Base-by-base conservation (phyloP, 2,888 invertebrate genomes). In the Siphlonurus alternatus region DNA sequence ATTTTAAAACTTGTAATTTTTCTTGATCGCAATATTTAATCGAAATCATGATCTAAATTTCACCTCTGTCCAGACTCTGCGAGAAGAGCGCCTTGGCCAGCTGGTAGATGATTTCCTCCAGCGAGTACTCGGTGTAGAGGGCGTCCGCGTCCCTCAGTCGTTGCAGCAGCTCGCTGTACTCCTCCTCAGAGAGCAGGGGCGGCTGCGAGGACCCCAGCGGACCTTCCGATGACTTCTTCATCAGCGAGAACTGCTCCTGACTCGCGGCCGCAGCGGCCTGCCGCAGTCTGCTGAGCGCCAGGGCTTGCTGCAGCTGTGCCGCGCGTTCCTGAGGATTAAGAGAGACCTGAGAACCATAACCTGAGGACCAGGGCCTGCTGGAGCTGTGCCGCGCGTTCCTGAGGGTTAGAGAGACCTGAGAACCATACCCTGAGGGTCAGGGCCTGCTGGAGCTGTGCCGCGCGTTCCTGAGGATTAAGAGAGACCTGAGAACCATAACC, bases 21-120 rank as follows among this genome's bases (percentile, higher is more conserved):
- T n/a, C n/a, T n/a, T n/a, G n/a, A n/a, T n/a, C n/a, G n/a, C n/a
- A n/a, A n/a, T n/a, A n/a, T n/a, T n/a, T n/a, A n/a, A n/a, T n/a
- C n/a, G n/a, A n/a, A n/a, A n/a, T n/a, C n/a, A n/a, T n/a, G n/a
- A n/a, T n/a, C 38, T 38, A 25, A 38, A 20, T 62, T 65, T 67
- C 65, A 75, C 75, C 87, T 69, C 82, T 81, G 1, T 83, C 80
- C 67, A 88, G 75, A 1, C 87, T 86, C 72, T 88, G 87, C 0
- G 86, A 82, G 75, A 89, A 89, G 85, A 89, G 86, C 72, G 88
- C 86, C 79, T 88, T 88, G 23, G 88, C 88, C 62, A 89, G 77
- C 70, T 88, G 88, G 72, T 89, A 89, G 67, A 89, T 87, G 22
- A 89, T 85, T 74, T 88, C 88, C 74, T 88, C 88, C 64, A 89